Conservation (phyloP, 2,797 vertebrate species). For the Anguilla obscura region DNA sequence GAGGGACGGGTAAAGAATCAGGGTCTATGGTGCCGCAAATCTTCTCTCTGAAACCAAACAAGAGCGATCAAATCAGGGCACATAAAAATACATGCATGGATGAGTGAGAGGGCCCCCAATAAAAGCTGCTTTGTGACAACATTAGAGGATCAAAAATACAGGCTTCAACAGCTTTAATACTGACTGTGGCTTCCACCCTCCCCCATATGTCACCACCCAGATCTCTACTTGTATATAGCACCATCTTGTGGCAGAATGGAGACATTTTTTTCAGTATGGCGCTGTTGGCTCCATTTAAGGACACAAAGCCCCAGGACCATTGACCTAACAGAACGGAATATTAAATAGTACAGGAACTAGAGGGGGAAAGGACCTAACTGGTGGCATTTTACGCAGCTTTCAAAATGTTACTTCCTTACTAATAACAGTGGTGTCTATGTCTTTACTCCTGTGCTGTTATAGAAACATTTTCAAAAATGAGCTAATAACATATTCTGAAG, state of each 20-base stretch:
- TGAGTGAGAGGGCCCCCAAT: background rate
- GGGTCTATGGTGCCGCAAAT: conserved; percentile 24
- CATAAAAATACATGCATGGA: background rate
- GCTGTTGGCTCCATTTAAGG: conserved; percentile 26
- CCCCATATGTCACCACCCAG: conserved; percentile 52
- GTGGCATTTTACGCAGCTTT: conserved; percentile 25
- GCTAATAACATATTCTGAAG: background rate
- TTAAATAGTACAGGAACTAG: conserved; percentile 37
- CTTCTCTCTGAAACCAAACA: conserved; percentile 37
- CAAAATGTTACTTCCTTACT: conserved; percentile 17
- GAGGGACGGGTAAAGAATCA: conserved; percentile 38
- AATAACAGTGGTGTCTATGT: conserved; percentile 36
- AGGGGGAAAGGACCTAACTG: conserved; percentile 24
- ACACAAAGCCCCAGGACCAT: conserved; percentile 33
- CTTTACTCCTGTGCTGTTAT: conserved; percentile 62
- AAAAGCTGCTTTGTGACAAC: background rate
- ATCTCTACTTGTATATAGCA: conserved; percentile 68
- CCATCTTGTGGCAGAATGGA: conserved; percentile 73
- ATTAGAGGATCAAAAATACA: conserved; percentile 1
- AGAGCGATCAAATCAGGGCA: background rate
- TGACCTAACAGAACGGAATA: conserved; percentile 31
- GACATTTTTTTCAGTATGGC: conserved; percentile 29
- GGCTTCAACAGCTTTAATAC: background rate
- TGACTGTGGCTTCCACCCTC: conserved; percentile 29
- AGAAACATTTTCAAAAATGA: conserved; percentile 1